Evolutionary conservation across 2,113 vertebrate genomes (phyloP).

Genomic region (Dissostichus mawsoni): DNA sequence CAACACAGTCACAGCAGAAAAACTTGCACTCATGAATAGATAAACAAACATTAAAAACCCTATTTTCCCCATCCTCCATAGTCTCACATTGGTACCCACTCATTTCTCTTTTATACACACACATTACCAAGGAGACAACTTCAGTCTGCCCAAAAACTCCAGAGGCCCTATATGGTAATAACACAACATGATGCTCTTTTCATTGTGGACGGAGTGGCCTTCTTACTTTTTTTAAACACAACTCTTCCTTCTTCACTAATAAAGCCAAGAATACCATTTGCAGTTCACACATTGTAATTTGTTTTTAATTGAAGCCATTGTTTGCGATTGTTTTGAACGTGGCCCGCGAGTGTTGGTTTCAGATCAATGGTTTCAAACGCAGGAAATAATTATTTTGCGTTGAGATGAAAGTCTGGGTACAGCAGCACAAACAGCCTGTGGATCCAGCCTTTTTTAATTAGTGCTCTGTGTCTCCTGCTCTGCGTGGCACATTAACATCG

Average conservation of each 20-base stretch:
- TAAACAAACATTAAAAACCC: slow-evolving; percentile 14
- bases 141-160: slow-evolving; percentile 49
- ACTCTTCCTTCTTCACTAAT: slow-evolving; percentile 35
- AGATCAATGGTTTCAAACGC: slow-evolving; percentile 70
- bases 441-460: slow-evolving; percentile 74
- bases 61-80: slow-evolving; percentile 19
- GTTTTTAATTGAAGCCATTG: slow-evolving; percentile 52
- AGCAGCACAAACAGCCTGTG: slow-evolving; percentile 65
- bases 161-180: slow-evolving; percentile 51
- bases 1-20: slow-evolving; percentile 17
- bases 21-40: slow-evolving; percentile 33
- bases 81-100: slow-evolving; percentile 2
- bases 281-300: slow-evolving; percentile 47
- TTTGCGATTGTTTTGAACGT: slow-evolving; percentile 37
- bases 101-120: not conserved
- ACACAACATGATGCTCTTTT: slow-evolving; percentile 49
- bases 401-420: slow-evolving; percentile 67
- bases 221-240: slow-evolving; percentile 41
- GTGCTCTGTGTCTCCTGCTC: slow-evolving; percentile 49
- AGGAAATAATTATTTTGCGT: slow-evolving; percentile 74
- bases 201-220: slow-evolving; percentile 43
- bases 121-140: slow-evolving; percentile 55
- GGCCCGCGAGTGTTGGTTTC: slow-evolving; percentile 49
- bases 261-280: slow-evolving; percentile 57
- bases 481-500: slow-evolving; percentile 60